phyloP scores from a whole-genome alignment of 2,797 vertebrate species.

The Parauchenoglanis punctatus region DNA sequence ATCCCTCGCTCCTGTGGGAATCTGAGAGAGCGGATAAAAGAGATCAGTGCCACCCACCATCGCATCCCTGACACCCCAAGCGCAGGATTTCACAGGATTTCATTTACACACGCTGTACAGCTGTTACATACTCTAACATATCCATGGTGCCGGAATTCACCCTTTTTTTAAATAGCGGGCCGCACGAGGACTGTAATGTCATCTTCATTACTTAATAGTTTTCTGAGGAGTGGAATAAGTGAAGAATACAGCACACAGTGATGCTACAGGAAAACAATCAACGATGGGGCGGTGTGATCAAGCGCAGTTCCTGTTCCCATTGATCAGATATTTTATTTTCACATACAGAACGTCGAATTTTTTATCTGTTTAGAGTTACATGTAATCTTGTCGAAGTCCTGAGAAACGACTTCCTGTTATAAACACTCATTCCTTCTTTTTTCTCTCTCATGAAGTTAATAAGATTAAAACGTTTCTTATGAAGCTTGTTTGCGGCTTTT shows the following conservation, averaged over 20 bases:
- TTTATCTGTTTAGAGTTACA: too few relatives aligned
- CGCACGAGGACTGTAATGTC: too few relatives aligned
- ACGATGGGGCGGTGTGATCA: background rate
- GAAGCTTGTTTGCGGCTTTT: too few relatives aligned
- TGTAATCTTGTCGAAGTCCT: too few relatives aligned
- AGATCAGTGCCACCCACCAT: slow-evolving; percentile 1
- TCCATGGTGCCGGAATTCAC: background rate
- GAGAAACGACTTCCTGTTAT: background rate
- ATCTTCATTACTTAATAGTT: too few relatives aligned
- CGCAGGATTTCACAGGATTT: background rate
- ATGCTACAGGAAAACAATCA: background rate
- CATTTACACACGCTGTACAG: background rate
- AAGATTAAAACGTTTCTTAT: background rate
- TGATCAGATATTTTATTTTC: background rate
- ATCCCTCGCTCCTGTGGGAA: slow-evolving; percentile 15
- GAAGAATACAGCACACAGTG: background rate
- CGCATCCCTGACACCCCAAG: background rate
- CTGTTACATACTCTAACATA: background rate
- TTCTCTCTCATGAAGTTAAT: too few relatives aligned
- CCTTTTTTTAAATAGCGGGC: background rate
- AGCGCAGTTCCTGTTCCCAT: background rate
- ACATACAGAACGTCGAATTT: background rate
- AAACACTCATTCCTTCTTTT: too few relatives aligned
- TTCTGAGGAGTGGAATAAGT: too few relatives aligned
- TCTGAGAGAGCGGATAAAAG: background rate